Conservation (phyloP, 2,113 vertebrate genomes). For the Puma concolor region DNA sequence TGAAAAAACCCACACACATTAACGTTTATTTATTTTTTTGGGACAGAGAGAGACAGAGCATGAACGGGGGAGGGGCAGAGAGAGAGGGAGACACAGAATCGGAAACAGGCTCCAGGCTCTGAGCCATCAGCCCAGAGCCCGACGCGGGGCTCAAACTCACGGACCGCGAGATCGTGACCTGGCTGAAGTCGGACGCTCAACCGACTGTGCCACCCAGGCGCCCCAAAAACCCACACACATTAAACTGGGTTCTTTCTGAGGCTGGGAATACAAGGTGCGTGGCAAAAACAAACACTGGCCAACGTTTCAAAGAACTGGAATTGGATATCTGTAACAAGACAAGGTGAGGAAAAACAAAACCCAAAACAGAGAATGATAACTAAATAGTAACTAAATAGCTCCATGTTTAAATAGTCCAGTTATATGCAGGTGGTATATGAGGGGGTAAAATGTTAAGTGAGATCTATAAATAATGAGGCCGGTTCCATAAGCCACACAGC, state of each 20-base stretch:
- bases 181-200: too few relatives aligned
- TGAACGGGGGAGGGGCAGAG: too few relatives aligned
- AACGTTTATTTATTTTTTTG: too few relatives aligned
- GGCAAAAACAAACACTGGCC: neutral
- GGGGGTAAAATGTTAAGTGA: neutral
- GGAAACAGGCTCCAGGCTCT: too few relatives aligned
- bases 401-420: neutral
- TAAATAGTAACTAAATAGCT: neutral
- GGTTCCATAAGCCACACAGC: neutral
- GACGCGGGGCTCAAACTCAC: too few relatives aligned
- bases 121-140: too few relatives aligned
- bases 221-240: constrained; percentile 25
- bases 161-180: too few relatives aligned
- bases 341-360: neutral
- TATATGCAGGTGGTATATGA: neutral
- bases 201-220: too few relatives aligned
- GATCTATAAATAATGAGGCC: neutral
- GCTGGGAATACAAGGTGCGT: neutral
- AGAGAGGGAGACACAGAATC: too few relatives aligned
- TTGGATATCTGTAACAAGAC: neutral
- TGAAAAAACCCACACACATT: constrained; percentile 29
- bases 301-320: neutral
- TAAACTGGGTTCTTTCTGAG: constrained; percentile 44
- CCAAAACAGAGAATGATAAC: neutral
- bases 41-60: too few relatives aligned